phyloP scores from a whole-genome alignment of 2,888 invertebrate genomes.

The Anticlea derivata region DNA sequence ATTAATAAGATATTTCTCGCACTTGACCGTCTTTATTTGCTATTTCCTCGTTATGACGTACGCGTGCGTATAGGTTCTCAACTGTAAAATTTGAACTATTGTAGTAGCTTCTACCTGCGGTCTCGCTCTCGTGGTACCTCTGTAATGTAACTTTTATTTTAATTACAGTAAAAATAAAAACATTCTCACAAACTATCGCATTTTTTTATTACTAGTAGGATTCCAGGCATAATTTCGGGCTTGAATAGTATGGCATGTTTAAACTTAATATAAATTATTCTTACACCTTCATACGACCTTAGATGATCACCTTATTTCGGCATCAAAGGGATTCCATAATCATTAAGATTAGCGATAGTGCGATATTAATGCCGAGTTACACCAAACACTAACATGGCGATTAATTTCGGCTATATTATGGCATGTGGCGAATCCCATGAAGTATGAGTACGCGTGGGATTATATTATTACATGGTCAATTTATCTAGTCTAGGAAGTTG shows the following conservation, averaged over 20 bases:
- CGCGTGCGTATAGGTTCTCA: no score
- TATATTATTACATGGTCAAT: slow-evolving; percentile 33
- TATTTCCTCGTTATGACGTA: no score
- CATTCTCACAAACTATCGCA: no score
- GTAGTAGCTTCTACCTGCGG: no score
- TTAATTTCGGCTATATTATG: slow-evolving; percentile 25
- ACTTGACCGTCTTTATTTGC: no score
- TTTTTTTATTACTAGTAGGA: no score
- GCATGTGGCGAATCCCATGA: slow-evolving; percentile 22
- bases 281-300: not conserved
- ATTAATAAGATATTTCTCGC: no score
- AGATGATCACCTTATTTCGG: not conserved
- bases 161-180: no score
- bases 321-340: slow-evolving; percentile 13
- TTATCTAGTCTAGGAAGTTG: slow-evolving; percentile 40
- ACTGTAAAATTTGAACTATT: no score
- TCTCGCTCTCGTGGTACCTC: no score
- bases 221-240: no score
- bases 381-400: slow-evolving; percentile 14
- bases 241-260: not conserved
- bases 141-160: no score
- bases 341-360: not conserved
- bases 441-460: slow-evolving; percentile 29
- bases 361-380: not conserved
- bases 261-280: slow-evolving; percentile 1